Evolutionary conservation across 2,888 invertebrate species (phyloP).

Genomic region (Cataglyphis albicans): DNA sequence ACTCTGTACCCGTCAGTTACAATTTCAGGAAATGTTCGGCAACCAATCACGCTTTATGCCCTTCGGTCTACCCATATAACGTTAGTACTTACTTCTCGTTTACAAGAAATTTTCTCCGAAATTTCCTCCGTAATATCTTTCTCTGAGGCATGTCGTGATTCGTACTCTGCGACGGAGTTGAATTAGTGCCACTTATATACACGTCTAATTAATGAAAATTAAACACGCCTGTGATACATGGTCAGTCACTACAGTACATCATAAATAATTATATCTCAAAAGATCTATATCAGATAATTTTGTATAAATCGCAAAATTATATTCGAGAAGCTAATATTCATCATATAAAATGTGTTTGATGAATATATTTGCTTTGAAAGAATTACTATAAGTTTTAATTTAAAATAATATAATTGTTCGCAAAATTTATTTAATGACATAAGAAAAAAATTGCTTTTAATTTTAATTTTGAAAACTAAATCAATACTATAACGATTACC

Average conservation of each 20-base stretch:
- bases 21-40: conserved; percentile 47
- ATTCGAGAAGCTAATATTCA: neutral
- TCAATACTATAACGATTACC: neutral
- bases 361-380: neutral
- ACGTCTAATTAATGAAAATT: conserved; percentile 60
- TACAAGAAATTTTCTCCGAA: conserved; percentile 30
- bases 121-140: conserved; percentile 26
- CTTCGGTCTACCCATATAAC: conserved; percentile 30
- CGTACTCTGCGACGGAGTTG: conserved; percentile 39
- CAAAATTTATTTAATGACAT: neutral
- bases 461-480: neutral
- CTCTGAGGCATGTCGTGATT: conserved; percentile 28
- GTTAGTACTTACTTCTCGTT: conserved; percentile 44
- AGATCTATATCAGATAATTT: neutral
- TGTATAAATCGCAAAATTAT: neutral
- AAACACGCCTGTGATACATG: conserved; percentile 39
- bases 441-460: neutral
- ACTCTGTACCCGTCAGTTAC: conserved; percentile 34
- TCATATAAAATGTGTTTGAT: neutral
- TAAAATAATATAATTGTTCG: neutral
- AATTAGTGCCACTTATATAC: conserved; percentile 57
- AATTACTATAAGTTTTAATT: neutral
- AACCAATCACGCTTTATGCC: conserved; percentile 50
- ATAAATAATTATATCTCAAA: conserved; percentile 9
- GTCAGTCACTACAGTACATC: neutral